Base-by-base conservation (phyloP, 30 jellyfish, hydroid and myxozoan genomes). In the Hydractinia symbiolongicarpus region DNA sequence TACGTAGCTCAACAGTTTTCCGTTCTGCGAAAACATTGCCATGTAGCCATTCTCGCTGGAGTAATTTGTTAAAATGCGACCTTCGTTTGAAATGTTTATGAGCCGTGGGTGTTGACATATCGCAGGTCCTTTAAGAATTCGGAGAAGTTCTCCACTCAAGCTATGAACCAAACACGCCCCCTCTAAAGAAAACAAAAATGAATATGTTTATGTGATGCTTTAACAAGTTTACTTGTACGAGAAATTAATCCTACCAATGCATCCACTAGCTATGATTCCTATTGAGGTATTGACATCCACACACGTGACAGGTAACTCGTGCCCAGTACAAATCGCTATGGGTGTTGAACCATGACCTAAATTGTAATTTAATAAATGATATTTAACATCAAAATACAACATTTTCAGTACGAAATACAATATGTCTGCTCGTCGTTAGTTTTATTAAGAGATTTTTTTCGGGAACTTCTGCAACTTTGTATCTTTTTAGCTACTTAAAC, bases 211-310 rank as follows among this genome's bases (percentile, higher is more conserved):
- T 11, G 69, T 58, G 74, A 64, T 7, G 2, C 1, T n/a, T 64
- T 7, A 64, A 13, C 8, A 6, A 64, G 74, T 7, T 64, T 44
- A 6, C 9, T 44, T 11, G 8, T 75, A 13, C 17, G 40, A 64
- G 17, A 44, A 30, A 30, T n/a, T 0, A 62, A 13, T 67, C 93
- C 9, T 56, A 83, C 98, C 98, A 13, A 69, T 11, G 15, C 94
- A 82, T 0, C 96, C 98, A 81, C 98, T 93, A 13, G 96, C 98
- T 14, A 93, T 95, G 78, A 93, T 85, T 10, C 98, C 98, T 72
- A 77, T 82, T 49, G 94, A 79, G 9, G 95, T 81, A 69, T 87
- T 93, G 73, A 93, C 95, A 76, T 83, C 96, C 7, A 93, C 95
- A 77, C 96, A 87, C 67, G 86, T 88, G 78, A 93, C 84, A 50